Conservation (phyloP, 2,113 vertebrate genomes). For the Gallinago jamesoni region DNA sequence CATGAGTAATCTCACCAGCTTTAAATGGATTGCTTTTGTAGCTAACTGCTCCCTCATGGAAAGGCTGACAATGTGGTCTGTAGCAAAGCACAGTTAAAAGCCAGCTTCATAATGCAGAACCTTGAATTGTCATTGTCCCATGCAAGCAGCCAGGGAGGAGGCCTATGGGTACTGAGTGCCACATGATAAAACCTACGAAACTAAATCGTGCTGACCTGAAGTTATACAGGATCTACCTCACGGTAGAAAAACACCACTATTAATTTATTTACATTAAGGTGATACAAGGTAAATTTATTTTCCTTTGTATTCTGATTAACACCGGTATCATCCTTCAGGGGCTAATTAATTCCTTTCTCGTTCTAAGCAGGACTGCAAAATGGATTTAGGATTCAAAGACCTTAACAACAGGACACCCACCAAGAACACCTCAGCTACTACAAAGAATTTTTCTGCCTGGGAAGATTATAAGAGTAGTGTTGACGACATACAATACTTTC, state of each 20-base stretch:
- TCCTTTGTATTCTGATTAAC: not conserved
- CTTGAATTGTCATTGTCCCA: not conserved
- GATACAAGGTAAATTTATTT: not conserved
- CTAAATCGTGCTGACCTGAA: not conserved
- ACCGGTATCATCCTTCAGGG: not conserved
- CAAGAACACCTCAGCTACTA: slow-evolving; percentile 63
- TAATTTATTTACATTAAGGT: not conserved
- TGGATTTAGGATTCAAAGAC: slow-evolving; percentile 75
- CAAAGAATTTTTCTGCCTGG: slow-evolving; percentile 77
- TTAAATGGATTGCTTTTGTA: not conserved
- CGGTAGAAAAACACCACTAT: not conserved
- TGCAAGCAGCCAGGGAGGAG: not conserved
- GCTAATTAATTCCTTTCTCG: slow-evolving; percentile 51
- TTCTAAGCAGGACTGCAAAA: slow-evolving; percentile 71
- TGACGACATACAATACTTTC: slow-evolving; percentile 82
- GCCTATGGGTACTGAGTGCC: not conserved
- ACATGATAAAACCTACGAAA: not conserved
- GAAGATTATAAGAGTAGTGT: slow-evolving; percentile 81
- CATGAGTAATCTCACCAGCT: not conserved
- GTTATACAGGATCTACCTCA: not conserved
- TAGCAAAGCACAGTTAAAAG: not conserved
- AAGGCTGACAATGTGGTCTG: not conserved
- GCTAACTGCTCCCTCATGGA: not conserved
- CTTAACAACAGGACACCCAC: slow-evolving; percentile 66
- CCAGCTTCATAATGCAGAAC: not conserved